Base-by-base conservation (phyloP, 2,113 vertebrate species). In the Euleptes europaea region DNA sequence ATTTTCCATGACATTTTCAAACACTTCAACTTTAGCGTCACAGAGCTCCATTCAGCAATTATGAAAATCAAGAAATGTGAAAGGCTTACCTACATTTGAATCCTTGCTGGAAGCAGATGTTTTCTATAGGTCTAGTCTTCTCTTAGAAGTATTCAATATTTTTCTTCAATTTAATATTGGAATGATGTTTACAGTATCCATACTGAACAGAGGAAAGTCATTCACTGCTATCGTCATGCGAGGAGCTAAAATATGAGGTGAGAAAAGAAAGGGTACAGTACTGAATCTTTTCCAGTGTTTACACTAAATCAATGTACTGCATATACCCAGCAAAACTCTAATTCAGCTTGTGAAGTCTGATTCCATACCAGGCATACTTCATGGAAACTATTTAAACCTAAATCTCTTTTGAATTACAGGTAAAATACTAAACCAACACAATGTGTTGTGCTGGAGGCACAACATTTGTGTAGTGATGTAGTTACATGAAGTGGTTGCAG, bases 241-340 rank as follows among this genome's bases (percentile, higher is more conserved):
- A 94, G 89, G 88, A 89, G 92, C 83, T 94, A 93, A 93, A 92
- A 94, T 93, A 94, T 90, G 88, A 95, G 90, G 93, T 93, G 91
- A 90, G 88, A 91, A 91, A 70, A 82, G 91, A 93, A 88, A 86
- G 87, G 92, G 85, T 78, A 85, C 90, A 94, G 92, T 87, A 90
- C 74, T 70, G 72, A 91, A 85, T 85, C 74, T 90, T 94, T 94
- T 92, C 91, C 90, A 82, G 89, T 38, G 28, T 82, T 91, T 5
- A 94, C 91, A 94, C 92, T 93, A 76, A 89, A 89, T 91, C 88
- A 85, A 91, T 93, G 89, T 93, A 63, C 93, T 91, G 81, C 54
- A 2, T 63, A 80, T 74, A 89, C 89, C 77, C 91, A 87, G 90
- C 90, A 92, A 90, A 91, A 90, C 88, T 88, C 86, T 91, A 88